Percentiles rank a stretch among this genome's conserved stretches.
Evolutionary conservation across 2,113 vertebrate species (phyloP).

Genomic region (Parus major): DNA sequence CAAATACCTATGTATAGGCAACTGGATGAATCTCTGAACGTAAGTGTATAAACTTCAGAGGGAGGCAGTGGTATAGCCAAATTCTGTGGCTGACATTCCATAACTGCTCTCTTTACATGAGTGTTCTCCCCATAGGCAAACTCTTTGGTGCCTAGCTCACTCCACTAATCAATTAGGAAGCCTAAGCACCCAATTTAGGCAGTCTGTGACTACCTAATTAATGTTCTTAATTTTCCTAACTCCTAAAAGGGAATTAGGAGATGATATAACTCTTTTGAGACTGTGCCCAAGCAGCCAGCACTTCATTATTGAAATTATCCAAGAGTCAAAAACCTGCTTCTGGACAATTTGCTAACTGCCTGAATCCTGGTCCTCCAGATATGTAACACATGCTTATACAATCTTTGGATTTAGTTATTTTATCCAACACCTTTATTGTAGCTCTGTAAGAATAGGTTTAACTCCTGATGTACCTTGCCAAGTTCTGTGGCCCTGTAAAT

Average conservation of each 20-base stretch:
- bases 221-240: conserved; percentile 22
- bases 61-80: background rate
- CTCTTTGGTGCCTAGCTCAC: background rate
- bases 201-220: conserved; percentile 3
- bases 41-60: background rate
- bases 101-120: background rate
- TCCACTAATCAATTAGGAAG: conserved; percentile 12
- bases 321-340: background rate
- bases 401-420: background rate
- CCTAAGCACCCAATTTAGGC: conserved; percentile 2
- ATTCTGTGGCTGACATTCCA: background rate
- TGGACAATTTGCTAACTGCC: background rate
- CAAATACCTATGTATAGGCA: background rate
- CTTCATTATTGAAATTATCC: background rate
- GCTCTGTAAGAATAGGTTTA: background rate
- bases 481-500: background rate
- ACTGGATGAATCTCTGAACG: background rate
- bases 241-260: conserved; percentile 8
- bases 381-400: background rate
- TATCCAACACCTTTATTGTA: background rate
- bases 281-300: background rate
- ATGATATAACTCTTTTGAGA: background rate
- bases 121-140: background rate
- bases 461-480: background rate
- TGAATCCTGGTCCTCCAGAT: background rate